These are phyloP conservation scores for Drosophila sturtevanti DNA, from an alignment of 1,140 invertebrate species.

Conservation along the genomic window DNA sequence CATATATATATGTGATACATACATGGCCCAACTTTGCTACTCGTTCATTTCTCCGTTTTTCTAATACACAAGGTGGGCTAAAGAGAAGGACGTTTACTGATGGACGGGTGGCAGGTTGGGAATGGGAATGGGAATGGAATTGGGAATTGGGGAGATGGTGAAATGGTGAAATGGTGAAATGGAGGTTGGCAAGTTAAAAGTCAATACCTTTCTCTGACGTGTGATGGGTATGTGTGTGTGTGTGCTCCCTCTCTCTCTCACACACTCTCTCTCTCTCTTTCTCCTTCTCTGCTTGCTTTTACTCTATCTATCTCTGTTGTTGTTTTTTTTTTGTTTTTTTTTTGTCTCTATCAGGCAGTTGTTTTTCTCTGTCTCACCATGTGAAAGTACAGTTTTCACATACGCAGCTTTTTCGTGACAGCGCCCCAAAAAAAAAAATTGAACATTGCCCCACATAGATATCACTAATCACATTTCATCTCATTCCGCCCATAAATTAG, in stretches of 20 bases:
- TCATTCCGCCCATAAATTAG: conserved; percentile 45
- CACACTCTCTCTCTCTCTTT: conserved; percentile 59
- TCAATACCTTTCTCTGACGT: conserved; percentile 25
- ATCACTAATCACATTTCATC: conserved; percentile 12
- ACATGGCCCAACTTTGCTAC: not conserved
- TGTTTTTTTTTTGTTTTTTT: not conserved
- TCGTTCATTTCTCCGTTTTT: conserved; percentile 10
- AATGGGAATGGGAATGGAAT: not conserved
- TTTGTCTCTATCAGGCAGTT: not conserved
- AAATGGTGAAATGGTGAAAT: not conserved
- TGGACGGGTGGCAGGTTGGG: not conserved
- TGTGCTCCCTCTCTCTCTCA: conserved; percentile 32
- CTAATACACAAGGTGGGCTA: conserved; percentile 6
- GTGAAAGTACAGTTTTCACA: conserved; percentile 10
- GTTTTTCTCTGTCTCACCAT: not conserved
- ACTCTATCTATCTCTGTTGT: conserved; percentile 38
- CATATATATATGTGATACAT: not conserved
- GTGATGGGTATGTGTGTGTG: conserved; percentile 17
- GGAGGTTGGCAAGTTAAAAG: conserved; percentile 24
- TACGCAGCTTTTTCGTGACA: conserved; percentile 42
- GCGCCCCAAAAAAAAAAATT: conserved; percentile 33
- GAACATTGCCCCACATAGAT: conserved; percentile 3
- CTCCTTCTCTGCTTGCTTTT: conserved; percentile 21
- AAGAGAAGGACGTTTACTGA: not conserved
- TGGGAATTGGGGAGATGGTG: not conserved